Evolutionary conservation across 2,888 invertebrate species (phyloP).

Genomic region (Hermodice carunculata): DNA sequence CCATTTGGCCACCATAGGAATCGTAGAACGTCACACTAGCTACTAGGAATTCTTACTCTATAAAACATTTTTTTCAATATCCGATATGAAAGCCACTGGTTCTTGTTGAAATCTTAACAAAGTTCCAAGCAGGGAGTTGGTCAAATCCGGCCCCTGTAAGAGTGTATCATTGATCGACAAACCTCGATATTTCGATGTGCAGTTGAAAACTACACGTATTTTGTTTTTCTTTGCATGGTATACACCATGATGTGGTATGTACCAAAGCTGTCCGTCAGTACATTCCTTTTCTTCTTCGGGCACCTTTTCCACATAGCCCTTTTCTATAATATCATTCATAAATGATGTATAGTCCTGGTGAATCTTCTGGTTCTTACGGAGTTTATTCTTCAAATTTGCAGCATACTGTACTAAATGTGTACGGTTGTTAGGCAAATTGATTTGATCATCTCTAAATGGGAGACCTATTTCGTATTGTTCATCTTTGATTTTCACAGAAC

Average conservation of each 20-base stretch:
- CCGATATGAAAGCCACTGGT: not conserved
- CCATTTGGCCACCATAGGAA: slow-evolving; percentile 5
- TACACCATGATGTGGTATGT: slow-evolving; percentile 2
- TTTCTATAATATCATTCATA: no score
- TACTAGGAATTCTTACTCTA: not conserved
- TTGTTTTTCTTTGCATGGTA: not conserved
- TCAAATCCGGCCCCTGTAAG: not conserved
- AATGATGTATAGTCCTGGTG: not conserved
- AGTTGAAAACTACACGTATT: not conserved
- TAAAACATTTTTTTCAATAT: not conserved
- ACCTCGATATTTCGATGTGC: not conserved
- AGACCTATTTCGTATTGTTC: no score
- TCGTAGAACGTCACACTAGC: not conserved
- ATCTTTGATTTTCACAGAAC: no score
- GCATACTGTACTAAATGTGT: not conserved
- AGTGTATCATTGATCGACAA: not conserved
- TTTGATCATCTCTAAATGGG: no score
- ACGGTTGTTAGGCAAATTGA: not conserved
- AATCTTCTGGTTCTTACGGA: not conserved
- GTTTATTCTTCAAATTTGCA: not conserved
- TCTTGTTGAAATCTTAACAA: not conserved
- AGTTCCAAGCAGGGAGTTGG: not conserved
- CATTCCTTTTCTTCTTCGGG: not conserved
- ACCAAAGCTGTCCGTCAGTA: not conserved
- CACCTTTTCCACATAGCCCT: not conserved